Conservation (phyloP, 2,888 invertebrate genomes). For the Drosophila borborema region DNA sequence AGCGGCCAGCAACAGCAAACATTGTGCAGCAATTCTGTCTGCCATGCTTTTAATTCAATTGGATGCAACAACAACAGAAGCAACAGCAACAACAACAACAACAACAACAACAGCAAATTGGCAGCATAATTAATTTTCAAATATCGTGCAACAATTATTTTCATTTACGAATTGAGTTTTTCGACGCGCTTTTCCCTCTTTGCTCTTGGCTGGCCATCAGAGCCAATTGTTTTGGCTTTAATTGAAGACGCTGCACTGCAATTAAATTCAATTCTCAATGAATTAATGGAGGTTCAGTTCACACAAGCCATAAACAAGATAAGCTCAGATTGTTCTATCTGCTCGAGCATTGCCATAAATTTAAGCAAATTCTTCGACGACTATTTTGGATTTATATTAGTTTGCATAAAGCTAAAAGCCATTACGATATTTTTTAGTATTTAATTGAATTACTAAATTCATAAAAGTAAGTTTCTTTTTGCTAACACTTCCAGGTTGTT, state of each 20-base stretch:
- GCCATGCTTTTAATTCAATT: slow-evolving; percentile 77
- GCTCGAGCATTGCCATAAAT: not conserved
- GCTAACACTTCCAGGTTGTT: no score
- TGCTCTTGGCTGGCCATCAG: not conserved
- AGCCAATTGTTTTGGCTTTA: slow-evolving; percentile 20
- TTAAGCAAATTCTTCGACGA: not conserved
- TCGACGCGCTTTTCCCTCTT: slow-evolving; percentile 15
- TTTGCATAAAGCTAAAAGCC: not conserved
- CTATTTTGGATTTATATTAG: not conserved
- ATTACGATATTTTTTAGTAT: not conserved
- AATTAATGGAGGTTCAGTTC: not conserved
- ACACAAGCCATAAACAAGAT: slow-evolving; percentile 3
- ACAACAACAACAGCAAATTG: slow-evolving; percentile 15
- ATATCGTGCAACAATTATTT: slow-evolving; percentile 55
- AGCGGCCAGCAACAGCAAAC: slow-evolving; percentile 31
- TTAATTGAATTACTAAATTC: not conserved
- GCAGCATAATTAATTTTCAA: slow-evolving; percentile 58
- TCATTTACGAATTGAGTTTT: slow-evolving; percentile 33
- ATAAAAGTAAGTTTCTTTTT: not conserved
- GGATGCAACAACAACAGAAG: slow-evolving; percentile 37
- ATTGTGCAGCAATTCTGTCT: slow-evolving; percentile 52
- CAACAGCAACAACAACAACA: slow-evolving; percentile 19
- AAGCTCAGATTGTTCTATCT: not conserved
- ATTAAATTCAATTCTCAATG: not conserved
- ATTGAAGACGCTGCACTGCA: slow-evolving; percentile 6